A percentile compares a stretch with the other conserved stretches of the same genome.
phyloP scores from a whole-genome alignment of 2,113 vertebrate genomes.

The Lamprologus lemairii region DNA sequence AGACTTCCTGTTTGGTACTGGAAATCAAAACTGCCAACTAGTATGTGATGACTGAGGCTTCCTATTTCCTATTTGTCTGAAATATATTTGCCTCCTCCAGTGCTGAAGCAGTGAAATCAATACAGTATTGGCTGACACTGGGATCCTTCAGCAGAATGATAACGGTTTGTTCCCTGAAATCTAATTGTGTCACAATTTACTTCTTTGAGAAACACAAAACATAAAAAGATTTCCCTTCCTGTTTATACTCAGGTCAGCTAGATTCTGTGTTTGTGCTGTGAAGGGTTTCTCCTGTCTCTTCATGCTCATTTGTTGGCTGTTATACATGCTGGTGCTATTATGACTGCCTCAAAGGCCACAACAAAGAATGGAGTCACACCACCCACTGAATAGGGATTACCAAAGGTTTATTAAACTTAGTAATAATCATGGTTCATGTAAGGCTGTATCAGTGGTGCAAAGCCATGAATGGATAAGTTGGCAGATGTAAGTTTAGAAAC shows the following conservation, averaged over 20 bases:
- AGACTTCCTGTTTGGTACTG: neutral
- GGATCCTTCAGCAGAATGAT: neutral
- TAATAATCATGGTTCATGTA: neutral
- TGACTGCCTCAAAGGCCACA: neutral
- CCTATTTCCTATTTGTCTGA: neutral
- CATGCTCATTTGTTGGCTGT: neutral
- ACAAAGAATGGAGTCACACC: neutral
- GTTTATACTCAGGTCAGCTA: neutral
- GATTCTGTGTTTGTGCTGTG: neutral
- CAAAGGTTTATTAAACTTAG: neutral
- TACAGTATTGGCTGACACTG: neutral
- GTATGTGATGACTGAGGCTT: neutral
- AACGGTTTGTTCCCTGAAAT: neutral
- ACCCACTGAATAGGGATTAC: neutral
- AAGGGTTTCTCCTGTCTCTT: neutral
- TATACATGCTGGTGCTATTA: neutral
- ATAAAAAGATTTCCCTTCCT: neutral
- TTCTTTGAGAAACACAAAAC: neutral
- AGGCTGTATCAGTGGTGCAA: neutral
- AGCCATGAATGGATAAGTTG: neutral
- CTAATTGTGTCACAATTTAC: neutral
- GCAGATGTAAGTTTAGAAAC: neutral
- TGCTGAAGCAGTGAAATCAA: neutral
- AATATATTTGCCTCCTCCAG: neutral
- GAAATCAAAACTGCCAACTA: neutral